Base-by-base conservation (phyloP, 2,113 vertebrate genomes). In the Apaloderma vittatum region DNA sequence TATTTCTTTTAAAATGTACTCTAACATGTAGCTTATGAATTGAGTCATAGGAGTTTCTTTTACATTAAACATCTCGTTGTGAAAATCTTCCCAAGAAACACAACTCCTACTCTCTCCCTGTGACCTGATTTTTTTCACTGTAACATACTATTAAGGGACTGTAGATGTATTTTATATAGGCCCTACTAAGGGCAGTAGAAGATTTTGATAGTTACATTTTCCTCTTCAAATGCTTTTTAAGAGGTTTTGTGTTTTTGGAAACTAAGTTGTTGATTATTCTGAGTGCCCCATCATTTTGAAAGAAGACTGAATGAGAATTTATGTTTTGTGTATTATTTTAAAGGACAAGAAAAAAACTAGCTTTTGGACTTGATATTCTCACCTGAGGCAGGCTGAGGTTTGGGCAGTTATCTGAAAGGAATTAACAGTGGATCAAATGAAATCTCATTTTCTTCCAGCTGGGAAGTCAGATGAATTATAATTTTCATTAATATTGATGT, bases 61-160 rank as follows among this genome's bases (percentile, higher is more conserved):
- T 77, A 86, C 55, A 52, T 96, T 78, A 80, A 96, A 49, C 30
- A 61, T 73, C 32, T 73, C 45, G 22, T 73, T 72, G 57, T 86
- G 81, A 78, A 93, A 91, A 67, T 65, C 12, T 90, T 94, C 34
- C 48, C 70, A 75, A 90, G 81, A 94, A 95, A 84, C 24, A 95
- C 43, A 91, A 84, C 87, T 93, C 82, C 71, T 88, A 32, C 54
- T 95, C 70, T 24, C 79, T 91, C 12, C 8, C 65, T 57, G 26
- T 77, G 73, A 89, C 14, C 37, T 71, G 55, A 72, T 73, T 59
- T 92, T 76, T 75, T 36, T 8, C 19, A 49, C 46, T 55, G 21
- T 76, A 70, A 54, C 58, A 27, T 46, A 23, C 6, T 32, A 88
- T 11, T 55, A 75, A 77, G 45, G 51, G 51, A 48, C 49, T 59